phyloP scores from a whole-genome alignment of 2,888 invertebrate species.

The Pediacus dermestoides region DNA sequence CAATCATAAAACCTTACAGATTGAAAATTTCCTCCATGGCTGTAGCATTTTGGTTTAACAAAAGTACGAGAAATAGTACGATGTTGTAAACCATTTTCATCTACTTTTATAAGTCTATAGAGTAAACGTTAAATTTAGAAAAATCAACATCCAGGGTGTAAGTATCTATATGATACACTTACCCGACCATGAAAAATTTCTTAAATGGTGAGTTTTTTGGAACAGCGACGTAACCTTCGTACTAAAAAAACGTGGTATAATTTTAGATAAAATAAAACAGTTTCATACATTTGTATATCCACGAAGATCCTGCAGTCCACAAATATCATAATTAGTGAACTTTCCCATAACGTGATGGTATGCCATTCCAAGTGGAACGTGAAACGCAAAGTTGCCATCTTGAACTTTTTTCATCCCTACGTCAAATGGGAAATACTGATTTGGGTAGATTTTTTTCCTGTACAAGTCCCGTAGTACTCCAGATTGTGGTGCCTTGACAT shows the following conservation, averaged over 20 bases:
- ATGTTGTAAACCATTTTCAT: conserved; percentile 32
- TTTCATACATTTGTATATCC: conserved; percentile 32
- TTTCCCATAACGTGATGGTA: conserved; percentile 49
- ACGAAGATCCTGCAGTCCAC: conserved; percentile 49
- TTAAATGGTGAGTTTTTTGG: conserved; percentile 36
- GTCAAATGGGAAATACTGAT: conserved; percentile 42
- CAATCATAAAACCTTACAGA: conserved; percentile 38
- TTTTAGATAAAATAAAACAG: conserved; percentile 1
- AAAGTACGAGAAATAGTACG: conserved; percentile 29
- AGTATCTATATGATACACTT: conserved; percentile 14
- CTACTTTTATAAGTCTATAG: conserved; percentile 29
- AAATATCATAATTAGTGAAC: conserved; percentile 52
- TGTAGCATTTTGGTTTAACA: conserved; percentile 34
- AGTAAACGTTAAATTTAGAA: conserved; percentile 4
- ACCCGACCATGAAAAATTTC: conserved; percentile 36
- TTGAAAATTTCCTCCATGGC: conserved; percentile 35
- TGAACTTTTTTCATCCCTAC: conserved; percentile 44
- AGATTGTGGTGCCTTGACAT: conserved; percentile 36
- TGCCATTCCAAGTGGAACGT: conserved; percentile 44
- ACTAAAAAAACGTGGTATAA: conserved; percentile 21
- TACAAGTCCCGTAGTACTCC: conserved; percentile 44
- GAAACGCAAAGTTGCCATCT: conserved; percentile 48
- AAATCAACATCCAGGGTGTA: not conserved
- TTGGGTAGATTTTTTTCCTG: conserved; percentile 44
- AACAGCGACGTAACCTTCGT: conserved; percentile 27